These are phyloP conservation scores for Prionchulus punctatus DNA, from an alignment of 2,888 invertebrate species.

Conservation along the genomic window DNA sequence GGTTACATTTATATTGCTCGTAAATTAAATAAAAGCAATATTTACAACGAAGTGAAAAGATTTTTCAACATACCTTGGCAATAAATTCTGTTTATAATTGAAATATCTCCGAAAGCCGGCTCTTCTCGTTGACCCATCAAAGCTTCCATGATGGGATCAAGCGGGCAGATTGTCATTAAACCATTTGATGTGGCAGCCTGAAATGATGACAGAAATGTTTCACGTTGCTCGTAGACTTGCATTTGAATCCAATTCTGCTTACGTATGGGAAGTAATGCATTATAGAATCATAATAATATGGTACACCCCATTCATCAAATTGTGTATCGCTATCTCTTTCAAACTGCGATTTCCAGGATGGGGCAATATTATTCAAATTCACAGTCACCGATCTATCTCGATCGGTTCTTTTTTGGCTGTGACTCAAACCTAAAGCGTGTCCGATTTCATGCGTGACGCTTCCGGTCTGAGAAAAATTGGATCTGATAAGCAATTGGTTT, in stretches of 20 bases:
- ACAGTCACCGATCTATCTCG: constrained; percentile 3
- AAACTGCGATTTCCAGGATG: constrained; percentile 11
- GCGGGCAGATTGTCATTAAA: constrained; percentile 9
- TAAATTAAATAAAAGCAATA: not conserved
- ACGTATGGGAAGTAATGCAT: constrained; percentile 11
- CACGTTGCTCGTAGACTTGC: too few relatives aligned
- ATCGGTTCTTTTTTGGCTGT: constrained; percentile 10
- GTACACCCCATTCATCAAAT: constrained; percentile 11
- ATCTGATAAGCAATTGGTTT: too few relatives aligned
- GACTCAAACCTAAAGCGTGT: constrained; percentile 8
- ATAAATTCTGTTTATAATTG: constrained; percentile 8
- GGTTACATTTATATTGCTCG: not conserved
- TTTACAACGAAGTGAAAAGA: not conserved
- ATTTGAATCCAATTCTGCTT: constrained; percentile 2
- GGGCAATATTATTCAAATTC: constrained; percentile 2
- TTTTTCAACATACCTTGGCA: constrained; percentile 9
- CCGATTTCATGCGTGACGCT: constrained; percentile 11
- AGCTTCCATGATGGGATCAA: constrained; percentile 9
- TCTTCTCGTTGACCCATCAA: constrained; percentile 11
- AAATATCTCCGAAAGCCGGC: constrained; percentile 10
- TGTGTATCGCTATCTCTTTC: not conserved
- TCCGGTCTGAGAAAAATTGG: constrained; percentile 10
- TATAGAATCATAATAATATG: constrained; percentile 11
- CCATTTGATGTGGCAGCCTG: not conserved
- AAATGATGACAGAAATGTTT: too few relatives aligned